phyloP scores from a whole-genome alignment of 2,113 vertebrate species.

The Bubo blakistoni region DNA sequence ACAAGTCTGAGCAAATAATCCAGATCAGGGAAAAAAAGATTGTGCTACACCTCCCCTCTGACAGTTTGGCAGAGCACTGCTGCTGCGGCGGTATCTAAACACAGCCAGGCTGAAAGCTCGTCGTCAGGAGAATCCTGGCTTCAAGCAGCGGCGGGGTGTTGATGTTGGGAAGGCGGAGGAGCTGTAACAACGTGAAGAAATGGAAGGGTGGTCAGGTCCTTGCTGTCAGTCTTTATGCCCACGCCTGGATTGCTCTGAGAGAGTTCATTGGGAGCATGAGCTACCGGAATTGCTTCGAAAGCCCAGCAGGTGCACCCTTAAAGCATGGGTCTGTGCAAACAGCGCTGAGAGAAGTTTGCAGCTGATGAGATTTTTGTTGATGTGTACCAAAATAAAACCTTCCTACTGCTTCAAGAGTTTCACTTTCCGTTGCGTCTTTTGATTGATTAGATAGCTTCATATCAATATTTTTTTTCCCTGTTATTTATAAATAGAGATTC shows the following conservation, averaged over 20 bases:
- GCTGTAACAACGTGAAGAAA: background rate
- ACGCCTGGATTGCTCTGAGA: rapidly evolving
- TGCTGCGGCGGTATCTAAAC: background rate
- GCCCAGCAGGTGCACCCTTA: background rate
- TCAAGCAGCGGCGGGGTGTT: background rate
- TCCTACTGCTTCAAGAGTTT: background rate
- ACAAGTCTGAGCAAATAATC: background rate
- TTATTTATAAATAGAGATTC: background rate
- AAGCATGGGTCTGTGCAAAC: background rate
- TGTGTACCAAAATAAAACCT: background rate
- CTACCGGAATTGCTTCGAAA: background rate
- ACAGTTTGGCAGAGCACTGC: background rate
- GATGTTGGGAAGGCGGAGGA: background rate
- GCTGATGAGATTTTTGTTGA: background rate
- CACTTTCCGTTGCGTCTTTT: background rate
- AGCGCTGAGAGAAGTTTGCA: background rate
- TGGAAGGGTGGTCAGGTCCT: background rate
- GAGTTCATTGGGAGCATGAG: background rate
- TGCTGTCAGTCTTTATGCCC: background rate
- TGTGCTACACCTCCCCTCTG: background rate
- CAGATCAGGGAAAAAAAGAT: background rate
- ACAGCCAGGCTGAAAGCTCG: background rate
- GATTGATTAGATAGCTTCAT: background rate
- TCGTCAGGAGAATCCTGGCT: background rate
- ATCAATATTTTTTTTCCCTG: background rate